Evolutionary conservation across 2,888 invertebrate species (phyloP), one percentile per base, ranked within the genome.

Genomic region (Metallyticus violacea): DNA sequence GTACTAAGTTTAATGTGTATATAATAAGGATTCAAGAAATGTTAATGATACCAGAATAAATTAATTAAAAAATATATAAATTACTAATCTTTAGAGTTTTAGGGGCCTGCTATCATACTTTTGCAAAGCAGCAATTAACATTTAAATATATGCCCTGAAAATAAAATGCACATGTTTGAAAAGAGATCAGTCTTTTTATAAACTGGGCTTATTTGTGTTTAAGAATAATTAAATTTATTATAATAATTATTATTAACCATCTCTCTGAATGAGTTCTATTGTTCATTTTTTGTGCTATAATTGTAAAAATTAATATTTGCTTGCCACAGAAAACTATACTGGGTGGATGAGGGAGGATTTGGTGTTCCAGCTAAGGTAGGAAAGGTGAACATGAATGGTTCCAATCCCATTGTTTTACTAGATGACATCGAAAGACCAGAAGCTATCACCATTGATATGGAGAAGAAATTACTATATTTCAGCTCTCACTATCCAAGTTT

Each of bases 261-360:
- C 40, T 9, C 15, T 15, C 15, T 62, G 15, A 15, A 62, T 62
- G 40, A 62, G 4, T 62, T 62, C 22, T 22, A 40, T 15, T 62
- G 15, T 3, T 6, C 15, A 15, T 0, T 62, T 62, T 0, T n/a
- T n/a, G n/a, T 62, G 40, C 15, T 62, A 62, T 15, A 15, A 15
- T 62, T 15, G 22, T 62, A 0, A 62, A 62, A 40, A 40, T 40
- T 7, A 40, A 40, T 40, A 9, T 9, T 9, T 62, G 40, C 2
- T 89, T 88, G 83, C 91, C 92, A 80, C 91, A 95, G 95, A 40
- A 96, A 96, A 92, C 92, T 99, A 30, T 99, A 97, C 92, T 99
- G 99, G 99, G 94, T 98, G 9, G 99, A 99, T 90, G 97, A 97
- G 89, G 99, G 99, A 9, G 98, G 98, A 7, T 95, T 93, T 88